Conservation (phyloP, 2,888 invertebrate genomes). For the Cephus nigrinus region DNA sequence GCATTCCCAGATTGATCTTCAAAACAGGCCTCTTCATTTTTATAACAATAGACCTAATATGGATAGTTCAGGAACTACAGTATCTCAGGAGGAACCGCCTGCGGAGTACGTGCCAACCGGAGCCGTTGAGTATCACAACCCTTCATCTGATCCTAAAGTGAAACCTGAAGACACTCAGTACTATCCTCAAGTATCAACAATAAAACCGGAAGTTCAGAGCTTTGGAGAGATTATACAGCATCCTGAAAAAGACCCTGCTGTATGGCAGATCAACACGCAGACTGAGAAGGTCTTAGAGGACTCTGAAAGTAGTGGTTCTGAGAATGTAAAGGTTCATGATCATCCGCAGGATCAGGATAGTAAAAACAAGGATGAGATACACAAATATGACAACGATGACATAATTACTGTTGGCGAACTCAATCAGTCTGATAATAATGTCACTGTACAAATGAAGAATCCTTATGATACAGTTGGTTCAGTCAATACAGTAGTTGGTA, state of each 20-base stretch:
- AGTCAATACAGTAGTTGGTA: constrained; percentile 37
- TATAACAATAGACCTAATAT: constrained; percentile 24
- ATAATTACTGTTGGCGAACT: neutral
- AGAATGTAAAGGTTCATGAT: constrained; percentile 30
- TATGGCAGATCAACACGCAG: constrained; percentile 25
- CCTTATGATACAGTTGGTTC: constrained; percentile 30
- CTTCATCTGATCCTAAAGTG: constrained; percentile 43
- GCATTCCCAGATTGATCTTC: constrained; percentile 22
- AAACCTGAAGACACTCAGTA: constrained; percentile 35
- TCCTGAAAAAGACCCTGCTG: constrained; percentile 28
- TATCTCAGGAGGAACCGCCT: constrained; percentile 10
- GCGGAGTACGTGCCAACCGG: constrained; percentile 49
- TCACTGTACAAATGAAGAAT: constrained; percentile 14
- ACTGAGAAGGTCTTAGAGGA: constrained; percentile 28
- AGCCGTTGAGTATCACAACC: constrained; percentile 53
- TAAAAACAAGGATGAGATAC: constrained; percentile 12
- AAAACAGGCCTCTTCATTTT: constrained; percentile 31
- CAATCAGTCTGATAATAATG: neutral
- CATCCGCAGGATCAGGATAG: constrained; percentile 19
- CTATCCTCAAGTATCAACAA: constrained; percentile 34
- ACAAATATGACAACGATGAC: constrained; percentile 20
- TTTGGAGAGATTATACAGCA: constrained; percentile 37
- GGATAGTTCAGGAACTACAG: neutral
- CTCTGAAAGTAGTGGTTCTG: constrained; percentile 29
- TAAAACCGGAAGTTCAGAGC: constrained; percentile 37